These are phyloP conservation scores for Saxicola maurus DNA, from an alignment of 2,797 vertebrate genomes.

Conservation along the genomic window DNA sequence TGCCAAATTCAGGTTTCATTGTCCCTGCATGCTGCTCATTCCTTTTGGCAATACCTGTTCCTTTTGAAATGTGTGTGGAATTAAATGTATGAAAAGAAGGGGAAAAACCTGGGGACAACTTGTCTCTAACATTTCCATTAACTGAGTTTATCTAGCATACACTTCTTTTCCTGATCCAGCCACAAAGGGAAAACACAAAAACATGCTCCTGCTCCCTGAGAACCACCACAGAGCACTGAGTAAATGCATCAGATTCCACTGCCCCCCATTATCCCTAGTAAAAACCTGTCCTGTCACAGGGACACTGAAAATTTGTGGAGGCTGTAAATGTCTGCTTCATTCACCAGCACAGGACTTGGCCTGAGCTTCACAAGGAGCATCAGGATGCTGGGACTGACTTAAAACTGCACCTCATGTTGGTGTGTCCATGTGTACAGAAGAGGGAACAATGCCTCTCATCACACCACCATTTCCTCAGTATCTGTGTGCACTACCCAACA, in stretches of 20 bases:
- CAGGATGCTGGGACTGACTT: neutral
- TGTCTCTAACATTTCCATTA: neutral
- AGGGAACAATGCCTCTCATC: accelerated
- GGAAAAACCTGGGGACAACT: neutral
- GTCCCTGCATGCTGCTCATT: accelerated
- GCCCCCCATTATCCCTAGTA: neutral
- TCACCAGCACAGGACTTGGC: neutral
- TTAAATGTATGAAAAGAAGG: conserved; percentile 9
- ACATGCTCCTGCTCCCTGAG: accelerated
- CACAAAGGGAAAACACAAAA: neutral
- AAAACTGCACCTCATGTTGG: neutral
- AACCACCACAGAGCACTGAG: neutral
- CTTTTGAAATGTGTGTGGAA: neutral
- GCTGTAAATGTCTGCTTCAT: neutral
- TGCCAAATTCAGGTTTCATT: neutral
- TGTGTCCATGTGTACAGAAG: neutral
- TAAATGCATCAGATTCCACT: neutral
- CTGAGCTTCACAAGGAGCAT: neutral
- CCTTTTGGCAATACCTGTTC: neutral
- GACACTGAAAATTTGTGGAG: neutral
- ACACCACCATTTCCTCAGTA: neutral
- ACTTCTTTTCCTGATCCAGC: neutral
- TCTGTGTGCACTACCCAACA: neutral
- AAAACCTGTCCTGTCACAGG: neutral
- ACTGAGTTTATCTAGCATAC: neutral